phyloP scores from a whole-genome alignment of 2,113 vertebrate species.

The Octodon degus region DNA sequence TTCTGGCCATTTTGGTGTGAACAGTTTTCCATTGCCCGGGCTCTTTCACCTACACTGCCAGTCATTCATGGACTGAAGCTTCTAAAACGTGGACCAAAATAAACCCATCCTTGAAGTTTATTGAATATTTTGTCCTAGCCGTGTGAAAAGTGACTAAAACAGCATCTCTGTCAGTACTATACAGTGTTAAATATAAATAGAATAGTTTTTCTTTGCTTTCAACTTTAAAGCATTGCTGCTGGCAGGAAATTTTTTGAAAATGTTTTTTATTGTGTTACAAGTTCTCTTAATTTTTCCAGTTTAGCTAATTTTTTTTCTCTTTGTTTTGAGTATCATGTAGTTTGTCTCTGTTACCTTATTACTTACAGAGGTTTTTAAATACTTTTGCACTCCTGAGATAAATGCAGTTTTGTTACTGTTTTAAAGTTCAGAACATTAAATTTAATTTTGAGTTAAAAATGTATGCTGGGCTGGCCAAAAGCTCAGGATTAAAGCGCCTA shows the following conservation, averaged over 20 bases:
- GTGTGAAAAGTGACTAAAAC: neutral
- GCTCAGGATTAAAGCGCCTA: too few relatives aligned
- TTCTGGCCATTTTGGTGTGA: neutral
- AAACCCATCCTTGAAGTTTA: neutral
- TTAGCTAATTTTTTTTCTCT: neutral
- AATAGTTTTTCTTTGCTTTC: constrained; percentile 28
- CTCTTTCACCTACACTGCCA: neutral
- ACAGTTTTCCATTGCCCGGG: neutral
- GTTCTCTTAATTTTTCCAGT: neutral
- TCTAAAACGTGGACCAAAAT: neutral
- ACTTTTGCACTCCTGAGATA: constrained; percentile 5
- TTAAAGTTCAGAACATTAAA: constrained; percentile 10
- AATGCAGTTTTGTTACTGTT: neutral
- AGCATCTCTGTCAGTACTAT: neutral
- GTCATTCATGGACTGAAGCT: neutral
- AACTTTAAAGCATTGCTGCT: constrained; percentile 26
- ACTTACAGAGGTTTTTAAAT: neutral
- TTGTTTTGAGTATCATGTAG: neutral
- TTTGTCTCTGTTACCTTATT: constrained; percentile 18
- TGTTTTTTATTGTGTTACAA: constrained; percentile 25
- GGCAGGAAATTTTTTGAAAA: neutral
- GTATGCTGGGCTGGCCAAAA: neutral
- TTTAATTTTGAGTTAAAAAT: constrained; percentile 18
- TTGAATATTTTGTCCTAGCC: neutral
- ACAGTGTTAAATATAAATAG: neutral